phyloP scores from a whole-genome alignment of 92 coral and sea anemone species.

The Parazoanthus atlanticus region DNA sequence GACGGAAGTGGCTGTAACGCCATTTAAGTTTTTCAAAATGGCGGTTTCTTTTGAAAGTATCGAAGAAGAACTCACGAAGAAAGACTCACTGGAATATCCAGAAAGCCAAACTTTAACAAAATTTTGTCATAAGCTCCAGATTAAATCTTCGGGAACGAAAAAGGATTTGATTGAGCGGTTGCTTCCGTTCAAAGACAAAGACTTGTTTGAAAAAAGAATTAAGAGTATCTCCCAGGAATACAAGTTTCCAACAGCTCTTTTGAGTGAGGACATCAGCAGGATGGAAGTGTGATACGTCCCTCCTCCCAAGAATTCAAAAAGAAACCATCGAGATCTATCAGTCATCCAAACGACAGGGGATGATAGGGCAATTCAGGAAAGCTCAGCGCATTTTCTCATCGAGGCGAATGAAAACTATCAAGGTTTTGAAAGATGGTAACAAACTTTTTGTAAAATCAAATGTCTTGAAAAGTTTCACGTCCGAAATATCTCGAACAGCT shows the following conservation, averaged over 20 bases:
- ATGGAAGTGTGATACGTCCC: constrained; percentile 38
- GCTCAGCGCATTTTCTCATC: constrained; percentile 49
- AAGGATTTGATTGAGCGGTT: too few species aligned
- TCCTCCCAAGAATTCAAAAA: constrained; percentile 30
- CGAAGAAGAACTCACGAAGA: too few species aligned
- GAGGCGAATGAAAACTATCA: constrained; percentile 51
- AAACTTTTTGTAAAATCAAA: constrained; percentile 31
- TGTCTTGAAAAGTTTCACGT: constrained; percentile 48
- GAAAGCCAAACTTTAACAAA: too few species aligned
- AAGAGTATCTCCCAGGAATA: neutral
- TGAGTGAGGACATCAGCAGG: constrained; percentile 25
- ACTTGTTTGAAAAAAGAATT: too few species aligned
- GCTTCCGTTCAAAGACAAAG: too few species aligned
- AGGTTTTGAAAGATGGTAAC: constrained; percentile 42
- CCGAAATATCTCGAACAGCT: constrained; percentile 40
- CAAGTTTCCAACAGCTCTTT: constrained; percentile 35
- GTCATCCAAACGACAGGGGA: constrained; percentile 50
- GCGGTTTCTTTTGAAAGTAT: too few species aligned
- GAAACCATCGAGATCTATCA: constrained; percentile 47
- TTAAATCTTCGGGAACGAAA: too few species aligned
- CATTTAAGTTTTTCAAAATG: too few species aligned
- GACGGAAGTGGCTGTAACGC: too few species aligned
- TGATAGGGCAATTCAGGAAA: constrained; percentile 49
- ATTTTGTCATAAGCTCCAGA: too few species aligned
- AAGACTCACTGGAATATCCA: too few species aligned